A percentile compares a stretch with the other conserved stretches of the same genome.
Conservation (phyloP, 2,797 vertebrate species). For the Forpus xanthops region DNA sequence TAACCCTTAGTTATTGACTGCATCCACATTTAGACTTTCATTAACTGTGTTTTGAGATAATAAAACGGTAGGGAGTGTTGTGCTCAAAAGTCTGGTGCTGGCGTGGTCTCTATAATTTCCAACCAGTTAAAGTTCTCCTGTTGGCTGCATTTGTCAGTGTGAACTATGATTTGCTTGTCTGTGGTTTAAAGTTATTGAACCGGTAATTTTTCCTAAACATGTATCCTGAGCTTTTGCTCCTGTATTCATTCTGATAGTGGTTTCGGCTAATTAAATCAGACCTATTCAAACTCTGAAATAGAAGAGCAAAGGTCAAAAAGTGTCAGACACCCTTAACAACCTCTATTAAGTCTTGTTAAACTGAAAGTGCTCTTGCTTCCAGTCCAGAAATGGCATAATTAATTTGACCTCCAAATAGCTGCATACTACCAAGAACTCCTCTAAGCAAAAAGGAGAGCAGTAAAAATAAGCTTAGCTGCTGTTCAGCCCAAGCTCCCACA, state of each 20-base stretch:
- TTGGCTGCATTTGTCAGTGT: neutral
- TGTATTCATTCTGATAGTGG: conserved; percentile 39
- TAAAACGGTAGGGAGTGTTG: neutral
- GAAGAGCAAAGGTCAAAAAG: conserved; percentile 64
- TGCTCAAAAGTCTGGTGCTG: neutral
- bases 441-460: conserved; percentile 10
- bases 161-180: neutral
- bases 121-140: neutral
- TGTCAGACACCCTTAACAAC: conserved; percentile 34
- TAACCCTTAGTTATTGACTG: neutral
- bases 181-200: neutral
- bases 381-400: conserved; percentile 56
- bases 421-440: conserved; percentile 15
- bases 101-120: neutral
- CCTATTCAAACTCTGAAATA: conserved; percentile 40
- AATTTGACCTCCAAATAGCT: conserved; percentile 68
- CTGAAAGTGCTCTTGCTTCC: conserved; percentile 29
- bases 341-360: conserved; percentile 55
- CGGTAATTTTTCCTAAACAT: neutral
- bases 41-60: neutral
- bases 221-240: neutral
- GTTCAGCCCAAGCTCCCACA: neutral
- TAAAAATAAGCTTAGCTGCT: neutral
- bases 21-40: neutral
- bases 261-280: conserved; percentile 71